phyloP scores from a whole-genome alignment of 2,113 vertebrate genomes.

The Passer montanus region DNA sequence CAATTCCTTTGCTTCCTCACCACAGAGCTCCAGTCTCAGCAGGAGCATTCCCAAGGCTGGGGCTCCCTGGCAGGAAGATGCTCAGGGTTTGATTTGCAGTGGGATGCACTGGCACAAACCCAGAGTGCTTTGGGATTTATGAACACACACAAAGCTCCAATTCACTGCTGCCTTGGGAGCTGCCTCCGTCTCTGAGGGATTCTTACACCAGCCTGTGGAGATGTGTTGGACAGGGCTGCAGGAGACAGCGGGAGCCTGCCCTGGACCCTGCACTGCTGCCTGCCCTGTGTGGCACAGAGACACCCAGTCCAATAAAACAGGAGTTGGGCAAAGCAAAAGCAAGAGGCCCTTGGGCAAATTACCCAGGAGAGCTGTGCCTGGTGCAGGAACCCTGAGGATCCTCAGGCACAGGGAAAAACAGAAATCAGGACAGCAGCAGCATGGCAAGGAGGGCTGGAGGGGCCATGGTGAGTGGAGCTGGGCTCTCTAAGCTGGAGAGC shows the following conservation, averaged over 20 bases:
- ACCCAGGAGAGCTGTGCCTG: neutral
- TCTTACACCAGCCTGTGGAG: fast-evolving
- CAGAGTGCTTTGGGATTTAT: too few species aligned
- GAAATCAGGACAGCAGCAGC: neutral
- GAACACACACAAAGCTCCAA: neutral
- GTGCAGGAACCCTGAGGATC: neutral
- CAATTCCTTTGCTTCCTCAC: neutral
- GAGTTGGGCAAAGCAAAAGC: neutral
- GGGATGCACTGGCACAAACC: neutral
- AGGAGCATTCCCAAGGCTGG: fast-evolving
- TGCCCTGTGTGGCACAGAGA: neutral
- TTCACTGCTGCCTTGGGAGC: neutral
- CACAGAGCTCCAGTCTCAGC: neutral
- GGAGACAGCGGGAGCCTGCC: neutral
- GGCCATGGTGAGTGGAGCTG: neutral
- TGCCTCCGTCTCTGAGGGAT: neutral
- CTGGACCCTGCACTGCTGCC: neutral
- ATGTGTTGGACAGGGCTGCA: neutral
- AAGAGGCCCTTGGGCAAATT: neutral
- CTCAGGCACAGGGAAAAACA: neutral
- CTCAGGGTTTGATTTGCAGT: neutral
- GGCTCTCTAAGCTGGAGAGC: neutral
- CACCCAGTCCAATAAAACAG: neutral
- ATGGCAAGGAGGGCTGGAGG: neutral
- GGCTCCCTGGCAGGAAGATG: neutral